Conservation (phyloP, 2,797 vertebrate species). For the Ispidina picta region DNA sequence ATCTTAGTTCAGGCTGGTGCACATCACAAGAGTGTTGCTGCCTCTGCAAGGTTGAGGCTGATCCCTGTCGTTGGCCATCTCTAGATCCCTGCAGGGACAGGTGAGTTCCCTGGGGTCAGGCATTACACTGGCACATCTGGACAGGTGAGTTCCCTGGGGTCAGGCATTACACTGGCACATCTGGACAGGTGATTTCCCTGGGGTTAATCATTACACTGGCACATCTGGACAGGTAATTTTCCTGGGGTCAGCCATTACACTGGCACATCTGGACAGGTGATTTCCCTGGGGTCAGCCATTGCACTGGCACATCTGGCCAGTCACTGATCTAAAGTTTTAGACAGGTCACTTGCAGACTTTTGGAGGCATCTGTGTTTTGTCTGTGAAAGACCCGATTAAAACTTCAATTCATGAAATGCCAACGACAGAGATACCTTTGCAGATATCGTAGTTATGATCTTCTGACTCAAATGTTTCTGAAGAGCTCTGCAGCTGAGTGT, state of each 20-base stretch:
- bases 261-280: not conserved
- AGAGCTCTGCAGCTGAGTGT: conserved; percentile 10
- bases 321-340: conserved; percentile 55
- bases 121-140: no score
- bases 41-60: conserved; percentile 63
- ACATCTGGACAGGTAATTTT: no score
- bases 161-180: no score
- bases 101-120: not conserved
- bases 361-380: conserved; percentile 25
- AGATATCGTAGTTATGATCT: conserved; percentile 26
- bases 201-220: no score
- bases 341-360: conserved; percentile 56
- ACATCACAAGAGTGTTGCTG: conserved; percentile 61
- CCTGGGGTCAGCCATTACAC: no score
- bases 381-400: conserved; percentile 68
- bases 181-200: no score
- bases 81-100: conserved; percentile 20
- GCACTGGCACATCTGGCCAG: not conserved
- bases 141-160: no score
- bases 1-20: conserved; percentile 64
- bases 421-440: conserved; percentile 16
- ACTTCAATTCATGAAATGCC: conserved; percentile 43
- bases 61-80: conserved; percentile 56
- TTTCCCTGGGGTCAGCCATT: conserved; percentile 29
- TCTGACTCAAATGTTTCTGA: conserved; percentile 32